phyloP scores from a whole-genome alignment of 2,113 vertebrate species.

The Plotosus lineatus region DNA sequence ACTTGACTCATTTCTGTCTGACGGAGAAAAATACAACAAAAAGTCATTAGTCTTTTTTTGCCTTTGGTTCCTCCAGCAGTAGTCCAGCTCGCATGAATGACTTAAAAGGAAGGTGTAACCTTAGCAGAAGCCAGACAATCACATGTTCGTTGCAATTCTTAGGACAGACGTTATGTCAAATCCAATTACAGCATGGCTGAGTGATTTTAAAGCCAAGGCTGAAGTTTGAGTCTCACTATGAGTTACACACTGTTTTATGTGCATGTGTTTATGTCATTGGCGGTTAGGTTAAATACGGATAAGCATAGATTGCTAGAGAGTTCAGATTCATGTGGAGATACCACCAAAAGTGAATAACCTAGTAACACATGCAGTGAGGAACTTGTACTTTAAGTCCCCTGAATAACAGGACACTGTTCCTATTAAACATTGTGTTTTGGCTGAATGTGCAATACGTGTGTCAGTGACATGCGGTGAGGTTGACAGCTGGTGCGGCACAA shows the following conservation, averaged over 20 bases:
- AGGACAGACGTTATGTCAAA: conserved; percentile 43
- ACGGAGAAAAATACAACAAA: neutral
- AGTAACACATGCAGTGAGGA: neutral
- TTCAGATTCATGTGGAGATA: neutral
- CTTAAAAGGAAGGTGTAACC: conserved; percentile 8
- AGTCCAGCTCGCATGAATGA: neutral
- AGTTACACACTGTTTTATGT: conserved; percentile 5
- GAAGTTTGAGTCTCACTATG: conserved; percentile 3
- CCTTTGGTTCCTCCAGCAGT: neutral
- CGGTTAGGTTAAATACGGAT: neutral
- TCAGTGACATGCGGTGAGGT: too few species aligned
- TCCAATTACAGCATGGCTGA: conserved; percentile 30
- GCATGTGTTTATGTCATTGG: neutral
- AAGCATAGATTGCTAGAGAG: neutral
- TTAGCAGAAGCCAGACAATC: neutral
- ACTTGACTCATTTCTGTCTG: neutral
- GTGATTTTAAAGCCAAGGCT: conserved; percentile 21
- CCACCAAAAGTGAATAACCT: neutral
- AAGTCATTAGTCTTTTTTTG: neutral
- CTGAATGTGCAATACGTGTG: neutral
- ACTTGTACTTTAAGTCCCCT: neutral
- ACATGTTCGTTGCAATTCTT: conserved; percentile 19
- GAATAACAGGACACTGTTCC: too few species aligned
- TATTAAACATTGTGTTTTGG: neutral
- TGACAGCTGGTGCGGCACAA: too few species aligned